Evolutionary conservation across 2,113 vertebrate genomes (phyloP), one percentile per base, ranked within the genome.

Genomic region (Mustela lutreola): DNA sequence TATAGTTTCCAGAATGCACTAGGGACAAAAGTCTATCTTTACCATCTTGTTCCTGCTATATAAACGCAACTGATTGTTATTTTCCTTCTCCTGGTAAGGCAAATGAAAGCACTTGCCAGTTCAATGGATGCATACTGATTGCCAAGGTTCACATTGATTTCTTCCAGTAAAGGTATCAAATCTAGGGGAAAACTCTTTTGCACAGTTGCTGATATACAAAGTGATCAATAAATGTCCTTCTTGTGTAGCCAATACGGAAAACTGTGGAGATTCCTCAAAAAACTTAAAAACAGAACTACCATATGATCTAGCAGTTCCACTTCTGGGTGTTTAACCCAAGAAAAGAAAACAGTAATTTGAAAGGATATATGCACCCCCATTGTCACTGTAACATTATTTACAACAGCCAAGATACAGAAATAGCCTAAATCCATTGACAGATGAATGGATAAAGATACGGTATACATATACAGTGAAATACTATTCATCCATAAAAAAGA

Each of bases 91-190:
- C 14, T 5, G 24, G 53, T 45, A 92, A 78, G 65, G 18, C 36
- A 62, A 92, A 96, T 53, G 22, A 91, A 97, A 93, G 63, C 10
- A 96, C 11, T 56, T 92, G 58, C 24, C 58, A 95, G 50, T 89
- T 94, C 62, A 94, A 71, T 36, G 81, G 71, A 5, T 91, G 5
- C 19, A 94, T 63, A 79, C 26, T 50, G 95, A 89, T 0, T 84
- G 65, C 62, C 45, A 96, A 28, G 31, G 39, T 89, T 96, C 78
- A 65, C n/a, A 53, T 1, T 67, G 53, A 89, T 89, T 96, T 91
- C 21, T 36, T 83, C 33, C 36, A 81, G 81, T 21, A 94, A 94
- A 80, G 39, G 36, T 73, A 92, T 67, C 36, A 91, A 95, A 81
- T 62, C 53, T 60, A 91, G 39, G 45, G n/a, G 4, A 24, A 86